Percentiles rank a stretch among this genome's conserved stretches.
phyloP scores from a whole-genome alignment of 2,888 invertebrate genomes.

The Danaus chrysippus region DNA sequence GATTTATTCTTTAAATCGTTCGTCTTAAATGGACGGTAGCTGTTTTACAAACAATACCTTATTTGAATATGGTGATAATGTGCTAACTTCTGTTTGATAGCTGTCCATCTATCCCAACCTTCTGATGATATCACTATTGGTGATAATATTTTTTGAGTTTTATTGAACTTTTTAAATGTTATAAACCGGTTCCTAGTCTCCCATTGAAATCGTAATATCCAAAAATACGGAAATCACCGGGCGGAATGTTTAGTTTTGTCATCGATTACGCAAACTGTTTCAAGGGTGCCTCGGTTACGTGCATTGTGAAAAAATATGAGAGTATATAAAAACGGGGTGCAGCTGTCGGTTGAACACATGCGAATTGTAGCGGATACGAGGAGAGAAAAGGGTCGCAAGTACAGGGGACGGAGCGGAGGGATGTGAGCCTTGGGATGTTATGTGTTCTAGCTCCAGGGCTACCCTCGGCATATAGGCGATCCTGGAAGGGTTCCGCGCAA shows the following conservation, averaged over 20 bases:
- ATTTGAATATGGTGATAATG: slow-evolving; percentile 30
- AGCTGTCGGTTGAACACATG: slow-evolving; percentile 77
- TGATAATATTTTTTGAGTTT: not conserved
- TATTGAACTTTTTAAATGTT: slow-evolving; percentile 12
- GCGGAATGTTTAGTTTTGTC: slow-evolving; percentile 80
- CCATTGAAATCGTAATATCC: slow-evolving; percentile 48
- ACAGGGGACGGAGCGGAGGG: slow-evolving; percentile 31
- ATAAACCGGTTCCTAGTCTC: slow-evolving; percentile 20
- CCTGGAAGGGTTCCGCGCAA: slow-evolving; percentile 71
- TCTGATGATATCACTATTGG: too few relatives aligned
- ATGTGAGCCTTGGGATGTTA: slow-evolving; percentile 42
- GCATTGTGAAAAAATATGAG: slow-evolving; percentile 77
- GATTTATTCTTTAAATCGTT: slow-evolving; percentile 23
- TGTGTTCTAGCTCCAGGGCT: slow-evolving; percentile 42
- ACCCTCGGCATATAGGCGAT: slow-evolving; percentile 58
- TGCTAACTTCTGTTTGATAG: slow-evolving; percentile 19
- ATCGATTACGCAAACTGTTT: slow-evolving; percentile 80
- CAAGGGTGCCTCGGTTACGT: slow-evolving; percentile 73
- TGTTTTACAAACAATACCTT: slow-evolving; percentile 33
- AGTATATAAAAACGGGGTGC: slow-evolving; percentile 77
- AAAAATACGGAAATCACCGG: slow-evolving; percentile 78
- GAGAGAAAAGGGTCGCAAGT: slow-evolving; percentile 53
- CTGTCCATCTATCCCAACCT: not conserved
- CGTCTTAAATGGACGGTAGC: slow-evolving; percentile 21
- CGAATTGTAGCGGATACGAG: slow-evolving; percentile 65